Base-by-base conservation (phyloP, 1,140 invertebrate genomes). In the Pinna nobilis region DNA sequence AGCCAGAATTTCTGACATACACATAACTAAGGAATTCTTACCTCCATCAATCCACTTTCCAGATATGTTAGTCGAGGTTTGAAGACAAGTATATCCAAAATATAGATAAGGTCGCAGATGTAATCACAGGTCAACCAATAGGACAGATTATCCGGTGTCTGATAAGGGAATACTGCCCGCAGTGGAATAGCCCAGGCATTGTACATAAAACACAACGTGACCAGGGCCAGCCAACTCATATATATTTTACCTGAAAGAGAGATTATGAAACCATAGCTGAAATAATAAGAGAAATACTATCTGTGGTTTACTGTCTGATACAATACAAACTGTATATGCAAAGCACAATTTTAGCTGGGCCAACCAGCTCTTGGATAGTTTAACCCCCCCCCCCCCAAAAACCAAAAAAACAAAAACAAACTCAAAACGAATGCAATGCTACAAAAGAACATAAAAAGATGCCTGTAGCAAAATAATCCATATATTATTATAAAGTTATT, bases 121-220 rank as follows among this genome's bases (percentile, higher is more conserved):
- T 94, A 96, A 86, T 98, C 97, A 4, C 92, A 90, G 4, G 91
- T 85, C 81, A 97, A 90, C 95, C 96, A 98, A 18, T 84, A 84
- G 15, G 64, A 64, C 5, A 81, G 35, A 75, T 86, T 88, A 1
- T 80, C 73, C 0, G 66, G n/a, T 3, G 82, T 86, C 69, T 87
- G 82, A 59, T 88, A 88, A 0, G 81, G 80, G 59, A 98, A 98
- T 0, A 95, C 92, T 6, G 92, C 92, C 25, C 97, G 90, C 7
- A 98, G 88, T 0, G 95, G 94, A 51, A 98, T 95, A 5, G 93
- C 93, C 91, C 94, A 95, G 30, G 93, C 93, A 84, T 98, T 98
- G 89, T 98, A 98, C 41, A 95, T 89, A 83, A 95, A 96, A 66
- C 93, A 92, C 32, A 94, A 82, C 0, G 94, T 93, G 0, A 97